These are phyloP conservation scores for Drosophila kokeensis DNA, from an alignment of 2,888 invertebrate genomes.

Conservation along the genomic window DNA sequence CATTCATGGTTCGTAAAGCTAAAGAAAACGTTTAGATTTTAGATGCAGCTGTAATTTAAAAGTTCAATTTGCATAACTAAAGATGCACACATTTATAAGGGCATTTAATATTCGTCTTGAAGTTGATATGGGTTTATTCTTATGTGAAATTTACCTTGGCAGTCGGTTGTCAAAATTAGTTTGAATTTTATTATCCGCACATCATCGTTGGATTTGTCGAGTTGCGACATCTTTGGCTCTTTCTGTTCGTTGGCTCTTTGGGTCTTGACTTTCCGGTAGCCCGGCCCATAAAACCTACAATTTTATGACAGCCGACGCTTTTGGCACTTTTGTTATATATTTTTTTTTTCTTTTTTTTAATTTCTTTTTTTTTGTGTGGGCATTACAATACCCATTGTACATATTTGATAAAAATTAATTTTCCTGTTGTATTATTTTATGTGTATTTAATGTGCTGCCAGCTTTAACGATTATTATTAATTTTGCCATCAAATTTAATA, in stretches of 20 bases:
- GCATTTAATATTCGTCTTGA: constrained; percentile 16
- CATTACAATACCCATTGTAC: constrained; percentile 35
- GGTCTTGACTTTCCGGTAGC: constrained; percentile 73
- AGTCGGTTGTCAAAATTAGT: constrained; percentile 73
- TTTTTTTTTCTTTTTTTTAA: constrained; percentile 8
- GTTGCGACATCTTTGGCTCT: constrained; percentile 35
- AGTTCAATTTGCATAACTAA: neutral
- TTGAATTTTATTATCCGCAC: constrained; percentile 72
- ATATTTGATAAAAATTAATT: constrained; percentile 72
- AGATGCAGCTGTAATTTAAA: neutral
- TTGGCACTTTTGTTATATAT: constrained; percentile 49
- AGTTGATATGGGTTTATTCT: constrained; percentile 11
- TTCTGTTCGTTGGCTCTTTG: constrained; percentile 25
- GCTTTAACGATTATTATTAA: constrained; percentile 38
- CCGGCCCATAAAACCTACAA: constrained; percentile 68
- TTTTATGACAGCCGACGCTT: constrained; percentile 65
- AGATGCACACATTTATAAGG: neutral
- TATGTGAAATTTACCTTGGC: constrained; percentile 57
- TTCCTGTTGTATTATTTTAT: constrained; percentile 60
- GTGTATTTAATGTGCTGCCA: constrained; percentile 63
- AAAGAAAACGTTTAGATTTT: too few relatives aligned
- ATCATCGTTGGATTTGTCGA: constrained; percentile 49
- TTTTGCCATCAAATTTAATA: constrained; percentile 68
- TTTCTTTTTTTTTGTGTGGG: constrained; percentile 38
- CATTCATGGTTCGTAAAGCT: rapidly evolving